A percentile compares a stretch with the other conserved stretches of the same genome.
phyloP scores from a whole-genome alignment of 2,797 vertebrate species.

The Clarias laeviceps region DNA sequence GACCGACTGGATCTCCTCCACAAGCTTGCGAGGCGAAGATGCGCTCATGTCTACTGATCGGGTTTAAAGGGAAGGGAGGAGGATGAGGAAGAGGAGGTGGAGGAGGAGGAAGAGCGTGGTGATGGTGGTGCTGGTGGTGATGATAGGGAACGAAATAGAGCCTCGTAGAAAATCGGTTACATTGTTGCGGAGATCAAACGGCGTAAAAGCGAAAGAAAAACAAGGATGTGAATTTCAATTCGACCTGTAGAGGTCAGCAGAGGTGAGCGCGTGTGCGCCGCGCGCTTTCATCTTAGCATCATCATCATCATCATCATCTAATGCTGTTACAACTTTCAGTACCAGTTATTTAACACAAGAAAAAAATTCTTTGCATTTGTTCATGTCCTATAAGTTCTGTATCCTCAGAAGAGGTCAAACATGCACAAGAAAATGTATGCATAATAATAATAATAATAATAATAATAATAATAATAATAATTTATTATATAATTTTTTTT shows the following conservation, averaged over 20 bases:
- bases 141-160: background rate
- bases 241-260: slow-evolving; percentile 32
- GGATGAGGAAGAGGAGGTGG: background rate
- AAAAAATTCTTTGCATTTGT: background rate
- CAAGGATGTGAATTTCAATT: background rate
- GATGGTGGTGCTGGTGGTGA: background rate
- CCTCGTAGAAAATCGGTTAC: too few species aligned
- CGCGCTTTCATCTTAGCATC: background rate
- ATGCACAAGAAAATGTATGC: background rate
- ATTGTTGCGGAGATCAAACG: background rate
- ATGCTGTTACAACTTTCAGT: background rate
- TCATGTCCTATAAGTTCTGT: background rate
- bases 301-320: too few species aligned
- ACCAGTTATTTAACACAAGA: background rate
- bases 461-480: background rate
- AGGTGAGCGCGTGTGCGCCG: background rate
- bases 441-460: background rate
- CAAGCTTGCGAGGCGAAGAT: background rate
- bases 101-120: background rate
- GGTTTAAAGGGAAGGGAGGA: slow-evolving; percentile 23
- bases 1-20: slow-evolving; percentile 5
- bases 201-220: slow-evolving; percentile 7
- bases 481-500: background rate
- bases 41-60: slow-evolving; percentile 11
- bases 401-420: background rate